These are phyloP conservation scores for Donacobius atricapilla DNA, from an alignment of 2,113 vertebrate genomes.

Conservation along the genomic window DNA sequence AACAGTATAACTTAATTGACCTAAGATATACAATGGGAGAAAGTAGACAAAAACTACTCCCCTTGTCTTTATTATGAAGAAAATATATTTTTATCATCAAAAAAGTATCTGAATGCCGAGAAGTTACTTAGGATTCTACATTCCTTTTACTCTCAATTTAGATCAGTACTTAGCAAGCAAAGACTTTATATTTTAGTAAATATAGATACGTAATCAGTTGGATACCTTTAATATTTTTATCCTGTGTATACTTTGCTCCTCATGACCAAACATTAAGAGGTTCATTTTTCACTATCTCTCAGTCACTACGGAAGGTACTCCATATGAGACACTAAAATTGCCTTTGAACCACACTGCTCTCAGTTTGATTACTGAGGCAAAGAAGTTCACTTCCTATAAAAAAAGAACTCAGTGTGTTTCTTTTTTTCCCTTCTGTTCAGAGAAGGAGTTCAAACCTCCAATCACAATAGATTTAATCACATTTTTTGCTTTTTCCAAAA, in stretches of 20 bases:
- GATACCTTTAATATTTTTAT: not conserved
- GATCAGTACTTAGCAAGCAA: not conserved
- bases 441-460: not conserved
- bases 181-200: not conserved
- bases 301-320: not conserved
- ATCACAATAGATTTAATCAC: not conserved
- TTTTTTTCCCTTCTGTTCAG: not conserved
- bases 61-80: not conserved
- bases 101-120: not conserved
- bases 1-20: not conserved
- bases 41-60: not conserved
- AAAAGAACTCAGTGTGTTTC: not conserved
- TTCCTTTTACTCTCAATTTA: not conserved
- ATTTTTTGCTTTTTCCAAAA: not conserved
- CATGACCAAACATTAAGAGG: not conserved
- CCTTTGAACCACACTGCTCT: not conserved
- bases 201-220: not conserved
- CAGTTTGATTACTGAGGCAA: not conserved
- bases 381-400: not conserved
- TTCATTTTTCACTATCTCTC: not conserved
- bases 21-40: not conserved
- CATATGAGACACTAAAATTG: not conserved
- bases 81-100: not conserved
- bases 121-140: not conserved
- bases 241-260: not conserved